Percentiles rank a stretch among this genome's conserved stretches.
Evolutionary conservation across 2,797 vertebrate species (phyloP).

Genomic region (Darevskia mixta): DNA sequence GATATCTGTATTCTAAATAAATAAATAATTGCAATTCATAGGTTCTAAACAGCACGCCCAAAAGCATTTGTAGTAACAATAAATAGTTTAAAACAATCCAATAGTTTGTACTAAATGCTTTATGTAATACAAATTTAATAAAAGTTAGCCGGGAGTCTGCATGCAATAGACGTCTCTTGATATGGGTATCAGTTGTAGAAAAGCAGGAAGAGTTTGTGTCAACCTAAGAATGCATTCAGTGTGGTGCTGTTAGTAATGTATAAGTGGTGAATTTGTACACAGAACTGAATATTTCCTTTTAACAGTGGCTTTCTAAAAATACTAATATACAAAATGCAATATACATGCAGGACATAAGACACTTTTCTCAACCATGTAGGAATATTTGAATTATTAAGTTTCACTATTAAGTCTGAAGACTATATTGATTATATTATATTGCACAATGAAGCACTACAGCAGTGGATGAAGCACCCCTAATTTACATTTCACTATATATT

Average conservation of each 20-base stretch:
- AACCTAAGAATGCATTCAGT: neutral
- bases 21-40: neutral
- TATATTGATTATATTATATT: slow-evolving; percentile 10
- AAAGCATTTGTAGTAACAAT: neutral
- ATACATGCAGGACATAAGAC: neutral
- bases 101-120: neutral
- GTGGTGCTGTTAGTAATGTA: neutral
- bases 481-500: slow-evolving; percentile 16
- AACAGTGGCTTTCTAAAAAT: neutral
- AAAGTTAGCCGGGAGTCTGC: neutral
- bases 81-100: neutral
- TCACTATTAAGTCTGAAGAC: slow-evolving; percentile 13
- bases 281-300: neutral
- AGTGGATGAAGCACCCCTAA: slow-evolving; percentile 1
- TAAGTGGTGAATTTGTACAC: neutral
- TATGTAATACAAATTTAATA: neutral
- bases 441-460: neutral
- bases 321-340: slow-evolving; percentile 1
- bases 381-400: neutral
- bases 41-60: neutral
- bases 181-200: neutral
- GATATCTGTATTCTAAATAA: no score
- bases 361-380: neutral
- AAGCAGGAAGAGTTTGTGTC: neutral
- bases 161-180: neutral